A percentile compares a stretch with the other conserved stretches of the same genome.
Evolutionary conservation across 2,888 invertebrate species (phyloP).

Genomic region (Pseudococcus longispinus): DNA sequence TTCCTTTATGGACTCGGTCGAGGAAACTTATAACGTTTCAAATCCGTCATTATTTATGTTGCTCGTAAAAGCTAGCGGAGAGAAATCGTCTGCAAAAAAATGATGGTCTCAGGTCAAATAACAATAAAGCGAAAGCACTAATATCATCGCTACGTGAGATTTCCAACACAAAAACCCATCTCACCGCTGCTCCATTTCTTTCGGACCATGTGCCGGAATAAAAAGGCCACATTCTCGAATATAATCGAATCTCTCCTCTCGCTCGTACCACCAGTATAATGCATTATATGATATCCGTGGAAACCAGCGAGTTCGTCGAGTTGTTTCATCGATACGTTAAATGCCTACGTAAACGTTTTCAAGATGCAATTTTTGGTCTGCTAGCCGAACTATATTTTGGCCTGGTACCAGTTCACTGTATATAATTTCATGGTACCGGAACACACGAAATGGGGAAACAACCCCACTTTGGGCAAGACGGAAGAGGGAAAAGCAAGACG

Average conservation of each 20-base stretch:
- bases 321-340: conserved; percentile 32
- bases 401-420: not conserved
- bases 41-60: conserved; percentile 23
- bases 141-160: conserved; percentile 39
- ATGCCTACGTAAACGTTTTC: conserved; percentile 38
- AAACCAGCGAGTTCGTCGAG: not conserved
- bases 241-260: conserved; percentile 23
- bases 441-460: not conserved
- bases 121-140: conserved; percentile 33
- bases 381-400: not conserved
- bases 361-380: conserved; percentile 10
- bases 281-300: conserved; percentile 8
- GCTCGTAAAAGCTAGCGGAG: not conserved
- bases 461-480: not conserved
- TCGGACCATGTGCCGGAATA: not conserved
- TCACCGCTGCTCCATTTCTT: not conserved
- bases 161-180: not conserved
- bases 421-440: not conserved
- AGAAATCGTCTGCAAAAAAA: conserved; percentile 32
- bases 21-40: not conserved
- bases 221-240: conserved; percentile 34
- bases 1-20: not conserved
- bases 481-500: not conserved
- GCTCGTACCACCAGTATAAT: not conserved
- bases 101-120: conserved; percentile 26